phyloP scores from a whole-genome alignment of 1,140 invertebrate species.

The Drosophila bocqueti region DNA sequence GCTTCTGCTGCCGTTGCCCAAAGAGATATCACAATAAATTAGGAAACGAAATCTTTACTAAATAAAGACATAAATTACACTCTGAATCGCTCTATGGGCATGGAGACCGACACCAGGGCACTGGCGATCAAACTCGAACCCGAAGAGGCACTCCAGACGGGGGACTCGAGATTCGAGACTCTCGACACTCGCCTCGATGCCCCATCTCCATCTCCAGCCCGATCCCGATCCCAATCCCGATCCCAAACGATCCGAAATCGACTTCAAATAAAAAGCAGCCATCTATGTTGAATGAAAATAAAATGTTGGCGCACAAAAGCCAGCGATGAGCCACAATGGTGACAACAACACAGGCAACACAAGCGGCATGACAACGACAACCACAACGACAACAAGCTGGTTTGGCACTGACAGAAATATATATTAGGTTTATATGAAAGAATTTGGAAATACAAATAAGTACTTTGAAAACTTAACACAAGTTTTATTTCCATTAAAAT shows the following conservation, averaged over 20 bases:
- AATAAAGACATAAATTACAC: slow-evolving; percentile 85
- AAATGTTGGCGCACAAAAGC: slow-evolving; percentile 69
- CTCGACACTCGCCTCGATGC: slow-evolving; percentile 13
- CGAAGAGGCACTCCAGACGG: slow-evolving; percentile 7
- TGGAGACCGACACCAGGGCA: slow-evolving; percentile 30
- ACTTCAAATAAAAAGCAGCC: slow-evolving; percentile 69
- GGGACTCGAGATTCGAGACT: slow-evolving; percentile 1
- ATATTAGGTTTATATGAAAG: not conserved
- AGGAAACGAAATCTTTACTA: slow-evolving; percentile 85
- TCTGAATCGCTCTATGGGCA: slow-evolving; percentile 76
- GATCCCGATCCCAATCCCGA: slow-evolving; percentile 24
- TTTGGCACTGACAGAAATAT: slow-evolving; percentile 3
- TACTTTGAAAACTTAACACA: no score
- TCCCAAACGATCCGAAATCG: slow-evolving; percentile 28
- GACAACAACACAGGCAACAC: slow-evolving; percentile 62
- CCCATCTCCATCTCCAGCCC: slow-evolving; percentile 7
- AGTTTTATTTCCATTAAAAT: no score
- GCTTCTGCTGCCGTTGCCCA: slow-evolving; percentile 68
- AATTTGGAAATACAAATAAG: no score
- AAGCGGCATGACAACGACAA: slow-evolving; percentile 56
- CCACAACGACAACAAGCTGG: slow-evolving; percentile 28
- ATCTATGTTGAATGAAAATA: slow-evolving; percentile 78
- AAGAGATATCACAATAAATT: slow-evolving; percentile 85
- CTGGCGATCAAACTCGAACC: slow-evolving; percentile 24
- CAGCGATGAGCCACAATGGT: slow-evolving; percentile 67